Evolutionary conservation across 2,888 invertebrate species (phyloP).

Genomic region (Nineta flava): DNA sequence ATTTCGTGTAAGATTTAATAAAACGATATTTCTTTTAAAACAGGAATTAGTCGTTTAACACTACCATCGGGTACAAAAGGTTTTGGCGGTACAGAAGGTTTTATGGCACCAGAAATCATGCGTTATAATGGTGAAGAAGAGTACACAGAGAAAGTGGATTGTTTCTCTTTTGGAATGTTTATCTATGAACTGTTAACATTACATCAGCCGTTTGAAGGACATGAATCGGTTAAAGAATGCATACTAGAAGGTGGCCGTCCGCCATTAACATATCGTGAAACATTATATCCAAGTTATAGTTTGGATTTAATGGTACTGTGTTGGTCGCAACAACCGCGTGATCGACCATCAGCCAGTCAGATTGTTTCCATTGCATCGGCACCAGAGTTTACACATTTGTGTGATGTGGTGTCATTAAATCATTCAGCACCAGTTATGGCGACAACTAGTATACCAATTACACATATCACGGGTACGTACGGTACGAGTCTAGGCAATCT

Average conservation of each 20-base stretch:
- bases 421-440: conserved; percentile 49
- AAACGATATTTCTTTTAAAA: no score
- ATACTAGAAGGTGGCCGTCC: conserved; percentile 91
- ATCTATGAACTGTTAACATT: conserved; percentile 88
- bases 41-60: conserved; percentile 60
- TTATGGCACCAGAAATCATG: conserved; percentile 99
- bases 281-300: conserved; percentile 71
- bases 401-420: conserved; percentile 60
- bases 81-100: conserved; percentile 97
- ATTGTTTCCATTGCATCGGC: conserved; percentile 83
- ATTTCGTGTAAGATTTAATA: no score
- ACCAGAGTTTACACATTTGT: conserved; percentile 82
- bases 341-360: conserved; percentile 86
- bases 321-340: conserved; percentile 77
- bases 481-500: no score
- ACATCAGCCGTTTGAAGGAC: conserved; percentile 88
- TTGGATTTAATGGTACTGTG: conserved; percentile 91
- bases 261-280: conserved; percentile 66
- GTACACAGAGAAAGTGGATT: conserved; percentile 97
- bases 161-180: conserved; percentile 98
- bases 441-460: conserved; percentile 34
- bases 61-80: conserved; percentile 89
- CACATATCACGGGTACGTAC: conserved; percentile 33
- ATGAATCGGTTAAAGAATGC: conserved; percentile 93
- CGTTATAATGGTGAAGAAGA: conserved; percentile 97